Evolutionary conservation across 2,797 vertebrate species (phyloP).

Genomic region (Tenualosa thibaudeaui): DNA sequence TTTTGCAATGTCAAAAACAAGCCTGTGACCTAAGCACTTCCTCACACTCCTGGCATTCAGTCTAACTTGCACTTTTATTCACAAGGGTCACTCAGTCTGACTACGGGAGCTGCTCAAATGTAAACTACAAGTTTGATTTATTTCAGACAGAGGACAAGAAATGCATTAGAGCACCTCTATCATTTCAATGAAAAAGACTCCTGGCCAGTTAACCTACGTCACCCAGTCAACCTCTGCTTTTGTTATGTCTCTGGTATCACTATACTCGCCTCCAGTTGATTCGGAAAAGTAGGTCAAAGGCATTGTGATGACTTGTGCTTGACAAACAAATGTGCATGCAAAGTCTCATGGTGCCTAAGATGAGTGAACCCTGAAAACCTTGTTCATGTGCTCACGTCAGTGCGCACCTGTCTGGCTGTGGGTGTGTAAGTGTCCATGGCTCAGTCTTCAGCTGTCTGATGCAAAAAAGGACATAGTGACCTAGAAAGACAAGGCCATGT

Average conservation of each 20-base stretch:
- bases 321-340: slow-evolving; percentile 27
- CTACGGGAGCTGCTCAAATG: background rate
- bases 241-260: background rate
- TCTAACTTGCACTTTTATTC: background rate
- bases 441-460: background rate
- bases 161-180: background rate
- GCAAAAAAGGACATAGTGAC: background rate
- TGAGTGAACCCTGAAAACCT: slow-evolving; percentile 16
- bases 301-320: slow-evolving; percentile 22
- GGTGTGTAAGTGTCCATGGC: background rate
- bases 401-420: slow-evolving; percentile 8
- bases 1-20: background rate
- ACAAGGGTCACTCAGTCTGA: background rate
- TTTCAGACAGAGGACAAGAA: background rate
- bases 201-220: background rate
- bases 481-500: background rate
- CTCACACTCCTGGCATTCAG: background rate
- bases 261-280: background rate
- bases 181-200: background rate
- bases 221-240: background rate
- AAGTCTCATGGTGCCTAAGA: slow-evolving; percentile 16
- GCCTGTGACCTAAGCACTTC: background rate
- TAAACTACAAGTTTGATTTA: slow-evolving; percentile 5
- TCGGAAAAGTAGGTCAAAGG: slow-evolving; percentile 27
- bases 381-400: background rate